These are phyloP conservation scores for Pithys albifrons DNA, from an alignment of 2,113 vertebrate species.

Conservation along the genomic window DNA sequence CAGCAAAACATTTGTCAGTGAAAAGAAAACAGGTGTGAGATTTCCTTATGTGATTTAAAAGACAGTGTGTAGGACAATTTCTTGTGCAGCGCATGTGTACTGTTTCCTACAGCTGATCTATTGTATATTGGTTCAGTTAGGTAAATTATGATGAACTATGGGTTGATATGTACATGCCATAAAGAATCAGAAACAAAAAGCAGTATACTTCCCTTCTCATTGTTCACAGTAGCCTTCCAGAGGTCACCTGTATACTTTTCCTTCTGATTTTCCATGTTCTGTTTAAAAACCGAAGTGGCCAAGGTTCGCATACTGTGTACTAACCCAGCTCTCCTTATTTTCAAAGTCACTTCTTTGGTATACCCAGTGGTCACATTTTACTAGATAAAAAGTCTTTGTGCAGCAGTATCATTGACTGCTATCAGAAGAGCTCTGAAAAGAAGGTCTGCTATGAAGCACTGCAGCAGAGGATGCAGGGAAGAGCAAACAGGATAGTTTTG, in stretches of 20 bases:
- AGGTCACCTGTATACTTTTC: background rate
- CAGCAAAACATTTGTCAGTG: conserved; percentile 50
- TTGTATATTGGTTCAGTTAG: background rate
- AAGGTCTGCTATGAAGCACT: background rate
- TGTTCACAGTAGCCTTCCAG: background rate
- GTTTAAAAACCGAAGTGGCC: background rate
- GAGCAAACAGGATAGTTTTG: background rate
- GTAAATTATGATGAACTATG: background rate
- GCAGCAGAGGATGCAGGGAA: background rate
- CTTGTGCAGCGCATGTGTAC: conserved; percentile 6
- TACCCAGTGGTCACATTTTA: background rate
- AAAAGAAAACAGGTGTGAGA: conserved; percentile 66
- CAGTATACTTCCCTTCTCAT: background rate
- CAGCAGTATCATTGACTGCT: background rate
- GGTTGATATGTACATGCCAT: background rate
- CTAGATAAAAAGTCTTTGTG: background rate
- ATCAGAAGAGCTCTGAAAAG: background rate
- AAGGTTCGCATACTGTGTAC: background rate
- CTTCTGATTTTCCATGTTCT: background rate
- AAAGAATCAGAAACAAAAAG: background rate
- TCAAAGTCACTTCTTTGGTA: background rate
- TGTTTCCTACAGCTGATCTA: conserved; percentile 17
- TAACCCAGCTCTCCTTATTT: background rate
- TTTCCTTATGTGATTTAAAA: conserved; percentile 52
- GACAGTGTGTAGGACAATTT: conserved; percentile 30